These are phyloP conservation scores for Porites australiensis DNA, from an alignment of 64 coral and sea anemone genomes.

Conservation along the genomic window DNA sequence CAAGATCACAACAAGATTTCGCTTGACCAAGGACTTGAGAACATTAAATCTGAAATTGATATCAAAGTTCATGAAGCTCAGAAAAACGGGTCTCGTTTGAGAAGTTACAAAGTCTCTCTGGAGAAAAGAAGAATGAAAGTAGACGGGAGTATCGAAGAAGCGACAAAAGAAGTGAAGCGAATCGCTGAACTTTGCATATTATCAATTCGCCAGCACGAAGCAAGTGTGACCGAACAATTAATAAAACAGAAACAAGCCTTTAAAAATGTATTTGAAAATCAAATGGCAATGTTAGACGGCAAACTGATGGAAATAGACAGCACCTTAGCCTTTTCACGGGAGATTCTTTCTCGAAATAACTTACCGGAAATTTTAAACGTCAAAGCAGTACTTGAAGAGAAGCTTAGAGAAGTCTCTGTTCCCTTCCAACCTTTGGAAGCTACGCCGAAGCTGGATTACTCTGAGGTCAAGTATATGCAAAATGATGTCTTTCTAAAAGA, in stretches of 20 bases:
- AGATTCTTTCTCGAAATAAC: neutral
- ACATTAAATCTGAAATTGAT: neutral
- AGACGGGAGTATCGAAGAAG: neutral
- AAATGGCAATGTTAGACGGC: neutral
- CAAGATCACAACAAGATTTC: conserved; percentile 8
- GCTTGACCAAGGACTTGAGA: neutral
- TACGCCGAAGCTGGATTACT: neutral
- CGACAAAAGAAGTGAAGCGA: neutral
- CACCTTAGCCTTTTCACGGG: neutral
- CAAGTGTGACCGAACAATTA: neutral
- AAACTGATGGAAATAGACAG: neutral
- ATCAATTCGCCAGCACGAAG: conserved; percentile 32
- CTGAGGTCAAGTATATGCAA: neutral
- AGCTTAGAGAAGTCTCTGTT: neutral
- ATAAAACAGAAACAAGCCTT: neutral
- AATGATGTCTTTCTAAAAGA: neutral
- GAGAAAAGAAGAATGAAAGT: neutral
- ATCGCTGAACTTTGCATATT: neutral
- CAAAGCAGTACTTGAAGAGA: neutral
- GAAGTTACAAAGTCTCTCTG: neutral
- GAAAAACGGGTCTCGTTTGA: neutral
- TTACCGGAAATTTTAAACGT: conserved; percentile 32
- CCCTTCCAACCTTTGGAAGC: neutral
- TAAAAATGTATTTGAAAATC: neutral
- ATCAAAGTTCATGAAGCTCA: neutral